Evolutionary conservation across 1,140 invertebrate species (phyloP), one percentile per base, ranked within the genome.

Genomic region (Bombus fervidus): DNA sequence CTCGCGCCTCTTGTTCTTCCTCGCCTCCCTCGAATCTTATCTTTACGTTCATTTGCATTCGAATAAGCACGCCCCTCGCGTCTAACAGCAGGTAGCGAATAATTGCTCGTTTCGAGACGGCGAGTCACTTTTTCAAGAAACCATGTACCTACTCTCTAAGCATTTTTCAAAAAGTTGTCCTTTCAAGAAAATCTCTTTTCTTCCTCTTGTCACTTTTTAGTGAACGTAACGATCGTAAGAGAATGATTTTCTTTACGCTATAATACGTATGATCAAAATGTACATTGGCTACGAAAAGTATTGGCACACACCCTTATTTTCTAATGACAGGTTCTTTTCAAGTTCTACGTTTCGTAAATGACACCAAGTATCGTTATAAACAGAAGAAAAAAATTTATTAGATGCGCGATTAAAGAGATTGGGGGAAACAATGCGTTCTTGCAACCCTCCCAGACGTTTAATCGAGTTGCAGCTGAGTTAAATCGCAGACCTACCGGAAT

Each of bases 31-130:
- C 47, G 43, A 73, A 59, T 73, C 83, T 86, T 78, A 83, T 73
- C 87, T 83, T 37, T 31, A 18, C 39, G 53, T 74, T 86, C 80
- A 68, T 85, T 85, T 85, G 83, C 83, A 85, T 85, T 85, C 59
- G 78, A 85, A 85, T 80, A 80, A 39, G 68, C 28, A n/a, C 37
- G 64, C 39, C 10, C 37, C 53, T 22, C 47, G 37, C 37, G 31
- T 15, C n/a, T 34, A 80, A 80, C 83, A 80, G 68, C 83, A 66
- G 76, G 53, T 62, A 62, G 31, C 53, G 34, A 85, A 80, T 80
- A 80, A 80, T 73, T 34, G 77, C 64, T n/a, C 57, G 53, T 5
- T 37, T 62, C 68, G 31, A 80, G n/a, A 34, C 53, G 9, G 18
- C 34, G 34, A 64, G 34, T 76, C 41, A 25, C 34, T 64, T 62